Base-by-base conservation (phyloP, 1,140 invertebrate species). In the Geopemphigus sp. region DNA sequence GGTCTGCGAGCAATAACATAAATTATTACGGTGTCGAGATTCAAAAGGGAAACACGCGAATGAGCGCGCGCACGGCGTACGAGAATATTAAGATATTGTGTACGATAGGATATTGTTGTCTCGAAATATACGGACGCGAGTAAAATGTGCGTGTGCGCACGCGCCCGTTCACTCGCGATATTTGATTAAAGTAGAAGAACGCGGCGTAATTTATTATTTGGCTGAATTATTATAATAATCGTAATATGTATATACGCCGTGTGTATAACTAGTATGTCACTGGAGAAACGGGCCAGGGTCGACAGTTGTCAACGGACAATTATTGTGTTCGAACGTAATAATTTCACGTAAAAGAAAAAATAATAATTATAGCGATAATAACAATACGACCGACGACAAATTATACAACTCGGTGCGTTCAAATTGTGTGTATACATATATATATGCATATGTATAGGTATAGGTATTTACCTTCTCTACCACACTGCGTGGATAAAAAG, bases 241-340 rank as follows among this genome's bases (percentile, higher is more conserved):
- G 24, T 72, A 50, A 14, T 66, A 12, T 45, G 22, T 24, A 29
- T 15, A 1, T 39, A 19, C 26, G 17, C 4, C 26, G 17, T 72
- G 5, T 72, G 8, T 39, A 39, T 8, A 39, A 8, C 32, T 39
- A 39, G 32, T 39, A 39, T 39, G 24, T 72, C 68, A 32, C 68
- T 72, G 47, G 50, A 72, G 68, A 72, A 72, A 54, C 68, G 68
- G 68, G 68, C 68, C 68, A 72, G 47, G 68, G 68, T 72, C 68
- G 24, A n/a, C 68, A 54, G 68, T 72, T 72, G 68, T 72, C 68
- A 72, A 72, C 68, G 26, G 68, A 47, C 26, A 72, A 72, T 72
- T 72, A 72, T 54, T 72, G 12, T 54, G 68, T 72, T 72, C 47
- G 17, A 72, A 29, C 54, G 68, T 15, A 72, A 72, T 50, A 29